Conservation (phyloP, 1,140 invertebrate genomes). For the Trinorchestia longiramus region DNA sequence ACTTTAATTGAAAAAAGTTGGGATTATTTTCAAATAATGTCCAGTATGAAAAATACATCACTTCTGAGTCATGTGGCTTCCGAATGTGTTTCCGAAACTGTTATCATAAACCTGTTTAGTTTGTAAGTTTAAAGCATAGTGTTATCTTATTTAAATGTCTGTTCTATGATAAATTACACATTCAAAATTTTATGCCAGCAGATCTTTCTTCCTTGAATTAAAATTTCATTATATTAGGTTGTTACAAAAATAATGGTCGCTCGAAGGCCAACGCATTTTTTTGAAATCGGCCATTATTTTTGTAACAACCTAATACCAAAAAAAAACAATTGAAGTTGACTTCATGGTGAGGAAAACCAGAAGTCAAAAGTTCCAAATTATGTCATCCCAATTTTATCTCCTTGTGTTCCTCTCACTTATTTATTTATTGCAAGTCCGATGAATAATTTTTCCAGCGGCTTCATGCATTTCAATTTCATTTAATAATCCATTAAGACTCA, state of each 20-base stretch:
- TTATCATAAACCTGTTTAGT: background rate
- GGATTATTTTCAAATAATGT: background rate
- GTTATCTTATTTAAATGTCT: background rate
- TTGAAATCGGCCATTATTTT: too few species aligned
- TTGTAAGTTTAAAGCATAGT: background rate
- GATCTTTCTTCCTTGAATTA: background rate
- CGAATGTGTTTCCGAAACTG: background rate
- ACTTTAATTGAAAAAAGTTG: background rate
- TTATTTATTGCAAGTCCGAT: too few species aligned
- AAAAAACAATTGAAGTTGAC: too few species aligned
- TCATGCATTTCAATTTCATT: too few species aligned
- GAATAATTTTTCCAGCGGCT: too few species aligned
- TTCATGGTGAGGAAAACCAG: too few species aligned
- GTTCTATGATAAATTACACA: background rate
- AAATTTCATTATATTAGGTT: background rate
- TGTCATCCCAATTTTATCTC: too few species aligned
- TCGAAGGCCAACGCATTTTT: too few species aligned
- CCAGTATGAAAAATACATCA: background rate
- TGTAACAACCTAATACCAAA: too few species aligned
- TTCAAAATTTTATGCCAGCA: background rate
- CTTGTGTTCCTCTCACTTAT: too few species aligned
- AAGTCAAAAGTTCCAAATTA: too few species aligned
- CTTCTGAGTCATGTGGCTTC: background rate
- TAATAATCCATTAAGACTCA: too few species aligned
- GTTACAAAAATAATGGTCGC: background rate